Evolutionary conservation across 2,797 vertebrate genomes (phyloP).

Genomic region (Numenius phaeopus): DNA sequence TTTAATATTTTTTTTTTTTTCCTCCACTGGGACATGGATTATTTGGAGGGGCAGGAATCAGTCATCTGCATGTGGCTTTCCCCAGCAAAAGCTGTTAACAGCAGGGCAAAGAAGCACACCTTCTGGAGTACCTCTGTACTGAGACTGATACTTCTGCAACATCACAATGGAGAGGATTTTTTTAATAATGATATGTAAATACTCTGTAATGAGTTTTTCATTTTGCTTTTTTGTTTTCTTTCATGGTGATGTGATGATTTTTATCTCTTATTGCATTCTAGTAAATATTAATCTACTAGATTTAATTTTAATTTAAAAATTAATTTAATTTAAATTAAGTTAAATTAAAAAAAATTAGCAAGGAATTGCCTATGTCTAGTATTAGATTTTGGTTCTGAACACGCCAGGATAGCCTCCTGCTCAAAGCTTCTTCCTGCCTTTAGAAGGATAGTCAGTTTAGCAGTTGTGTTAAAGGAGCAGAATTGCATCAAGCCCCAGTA

Average conservation of each 20-base stretch:
- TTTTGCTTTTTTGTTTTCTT: neutral
- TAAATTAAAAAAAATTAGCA: neutral
- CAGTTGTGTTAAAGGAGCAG: neutral
- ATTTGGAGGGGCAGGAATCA: neutral
- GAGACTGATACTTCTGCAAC: neutral
- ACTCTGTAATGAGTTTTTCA: neutral
- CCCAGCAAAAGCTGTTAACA: neutral
- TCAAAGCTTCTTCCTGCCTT: neutral
- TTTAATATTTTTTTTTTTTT: too few relatives aligned
- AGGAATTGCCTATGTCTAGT: neutral
- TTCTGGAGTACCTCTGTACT: neutral
- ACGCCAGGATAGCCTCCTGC: neutral
- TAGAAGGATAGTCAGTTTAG: neutral
- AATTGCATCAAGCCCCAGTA: neutral
- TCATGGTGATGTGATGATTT: neutral
- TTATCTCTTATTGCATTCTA: neutral
- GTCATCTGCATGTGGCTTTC: neutral
- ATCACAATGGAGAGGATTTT: neutral
- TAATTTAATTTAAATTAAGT: neutral
- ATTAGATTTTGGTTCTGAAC: neutral
- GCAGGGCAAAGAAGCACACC: neutral
- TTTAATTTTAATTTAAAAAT: neutral
- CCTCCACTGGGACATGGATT: neutral
- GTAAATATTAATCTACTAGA: neutral
- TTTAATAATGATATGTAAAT: neutral